Conservation (phyloP, 2,113 vertebrate species). For the Origma solitaria region DNA sequence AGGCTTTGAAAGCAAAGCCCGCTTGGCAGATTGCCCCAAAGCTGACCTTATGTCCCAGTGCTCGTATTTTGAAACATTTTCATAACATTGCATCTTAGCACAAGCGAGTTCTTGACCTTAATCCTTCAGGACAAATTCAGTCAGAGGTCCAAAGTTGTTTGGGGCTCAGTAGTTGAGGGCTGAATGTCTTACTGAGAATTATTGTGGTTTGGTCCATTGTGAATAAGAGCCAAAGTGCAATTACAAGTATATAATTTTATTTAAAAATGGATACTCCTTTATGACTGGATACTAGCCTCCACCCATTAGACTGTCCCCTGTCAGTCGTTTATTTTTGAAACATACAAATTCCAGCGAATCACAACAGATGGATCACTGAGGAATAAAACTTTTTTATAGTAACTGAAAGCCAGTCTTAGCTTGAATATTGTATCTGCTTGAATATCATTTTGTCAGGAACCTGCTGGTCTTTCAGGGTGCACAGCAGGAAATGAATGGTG, state of each 20-base stretch:
- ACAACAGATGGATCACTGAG: not conserved
- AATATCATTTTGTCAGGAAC: not conserved
- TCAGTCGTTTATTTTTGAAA: not conserved
- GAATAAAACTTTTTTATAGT: not conserved
- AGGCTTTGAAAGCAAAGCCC: not conserved
- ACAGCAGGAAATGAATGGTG: not conserved
- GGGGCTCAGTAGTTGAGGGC: not conserved
- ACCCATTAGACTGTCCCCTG: not conserved
- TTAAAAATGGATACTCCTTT: not conserved
- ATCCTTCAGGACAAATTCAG: not conserved
- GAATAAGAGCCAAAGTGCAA: not conserved
- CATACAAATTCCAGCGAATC: not conserved
- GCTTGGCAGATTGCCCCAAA: not conserved
- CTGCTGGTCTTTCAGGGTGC: not conserved
- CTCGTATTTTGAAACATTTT: not conserved
- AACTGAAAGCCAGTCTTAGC: not conserved
- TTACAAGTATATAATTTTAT: not conserved
- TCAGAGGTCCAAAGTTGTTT: not conserved
- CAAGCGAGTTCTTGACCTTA: not conserved
- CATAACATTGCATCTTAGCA: not conserved
- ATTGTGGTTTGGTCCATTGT: not conserved
- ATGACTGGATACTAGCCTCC: not conserved
- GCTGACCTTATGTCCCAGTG: not conserved
- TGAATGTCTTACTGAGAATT: not conserved
- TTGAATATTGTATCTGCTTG: not conserved